Base-by-base conservation (phyloP, 2,113 vertebrate genomes). In the Erythrocercus mccallii region DNA sequence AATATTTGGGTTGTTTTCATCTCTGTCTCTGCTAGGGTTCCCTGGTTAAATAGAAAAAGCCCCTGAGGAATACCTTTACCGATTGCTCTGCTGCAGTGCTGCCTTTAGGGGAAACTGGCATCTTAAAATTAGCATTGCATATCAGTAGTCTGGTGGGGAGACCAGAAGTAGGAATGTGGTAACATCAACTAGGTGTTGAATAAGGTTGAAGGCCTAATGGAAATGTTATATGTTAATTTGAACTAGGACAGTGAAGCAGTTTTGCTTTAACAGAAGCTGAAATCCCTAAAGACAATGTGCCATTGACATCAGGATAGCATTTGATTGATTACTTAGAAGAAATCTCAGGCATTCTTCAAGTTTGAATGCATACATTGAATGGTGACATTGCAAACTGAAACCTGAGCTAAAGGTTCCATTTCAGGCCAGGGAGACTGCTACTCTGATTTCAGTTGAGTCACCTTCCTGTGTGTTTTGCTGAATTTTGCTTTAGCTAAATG, bases 381-480 rank as follows among this genome's bases (percentile, higher is more conserved):
- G 42, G 88, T 86, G 82, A 69, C 88, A 88, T 42, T 70, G 83
- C 82, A 81, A 83, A 76, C 40, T 86, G 96, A 95, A 97, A 96
- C 82, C 20, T 45, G 94, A 96, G 60, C 90, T 96, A 48, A 45
- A 78, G 51, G 28, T 94, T 95, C 95, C 92, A 94, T 96, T 97
- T 97, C 23, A 15, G 86, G 90, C 48, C 44, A 74, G 86, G 79
- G 93, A 84, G 90, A 60, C 85, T 84, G 64, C 90, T 93, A 1
- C 88, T 94, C 79, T 90, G 88, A 81, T 96, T 96, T 92, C 88
- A 88, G 60, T 74, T 88, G 80, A 97, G 90, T 95, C 94, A 95
- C 86, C 88, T 92, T 90, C 85, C 76, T 90, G 22, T 6, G 2
- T 68, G 65, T 90, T 96, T 81, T 81, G 90, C 93, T 79, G 86